These are phyloP conservation scores for Diachasmimorpha longicaudata DNA, from an alignment of 1,140 invertebrate species.

Conservation along the genomic window DNA sequence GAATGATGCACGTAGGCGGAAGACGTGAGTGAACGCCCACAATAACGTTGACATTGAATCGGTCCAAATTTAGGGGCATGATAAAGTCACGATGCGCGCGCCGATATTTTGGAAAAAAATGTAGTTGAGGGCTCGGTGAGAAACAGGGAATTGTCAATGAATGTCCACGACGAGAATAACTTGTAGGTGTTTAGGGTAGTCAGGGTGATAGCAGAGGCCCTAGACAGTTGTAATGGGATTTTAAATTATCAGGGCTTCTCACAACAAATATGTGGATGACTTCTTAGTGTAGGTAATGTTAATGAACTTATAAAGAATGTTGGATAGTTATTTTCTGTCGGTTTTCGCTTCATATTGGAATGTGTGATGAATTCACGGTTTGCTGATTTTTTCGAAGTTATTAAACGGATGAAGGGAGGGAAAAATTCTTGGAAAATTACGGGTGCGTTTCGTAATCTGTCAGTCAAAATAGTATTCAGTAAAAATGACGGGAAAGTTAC, in stretches of 20 bases:
- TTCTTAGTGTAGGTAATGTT: background rate
- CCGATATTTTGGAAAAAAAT: background rate
- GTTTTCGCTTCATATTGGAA: too few relatives aligned
- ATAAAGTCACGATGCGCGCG: background rate
- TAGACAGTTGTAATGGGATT: background rate
- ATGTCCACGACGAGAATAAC: too few relatives aligned
- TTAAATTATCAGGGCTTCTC: background rate
- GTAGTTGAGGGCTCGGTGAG: too few relatives aligned
- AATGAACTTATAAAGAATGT: background rate
- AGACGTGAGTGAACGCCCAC: background rate
- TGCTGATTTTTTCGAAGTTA: too few relatives aligned
- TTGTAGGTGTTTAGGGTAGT: background rate
- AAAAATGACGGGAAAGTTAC: too few relatives aligned
- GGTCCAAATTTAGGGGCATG: slow-evolving; percentile 13
- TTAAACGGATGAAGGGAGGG: too few relatives aligned
- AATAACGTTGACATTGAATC: slow-evolving; percentile 13
- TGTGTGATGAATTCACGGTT: too few relatives aligned
- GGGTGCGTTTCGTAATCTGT: too few relatives aligned
- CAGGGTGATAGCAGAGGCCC: background rate
- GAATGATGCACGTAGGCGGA: background rate
- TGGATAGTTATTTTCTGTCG: background rate
- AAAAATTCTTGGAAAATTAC: too few relatives aligned
- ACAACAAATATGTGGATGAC: background rate
- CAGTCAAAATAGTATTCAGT: too few relatives aligned
- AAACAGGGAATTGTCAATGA: background rate